Evolutionary conservation across 1,140 invertebrate species (phyloP), one percentile per base, ranked within the genome.

Genomic region (Lamellibrachia luymesi): DNA sequence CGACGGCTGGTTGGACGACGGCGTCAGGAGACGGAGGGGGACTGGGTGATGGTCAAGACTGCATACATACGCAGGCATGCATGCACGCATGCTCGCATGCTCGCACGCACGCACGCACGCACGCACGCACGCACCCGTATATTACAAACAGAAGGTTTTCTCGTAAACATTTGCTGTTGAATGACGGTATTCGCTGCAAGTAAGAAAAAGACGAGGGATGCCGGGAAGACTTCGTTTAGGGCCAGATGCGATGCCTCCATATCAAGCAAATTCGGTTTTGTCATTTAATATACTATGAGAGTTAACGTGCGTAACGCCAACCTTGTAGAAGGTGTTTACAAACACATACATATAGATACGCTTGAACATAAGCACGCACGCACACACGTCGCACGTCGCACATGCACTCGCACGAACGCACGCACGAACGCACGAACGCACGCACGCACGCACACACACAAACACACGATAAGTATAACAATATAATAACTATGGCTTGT

Each of bases 71-170:
- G 22, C 89, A 90, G 38, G 38, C 89, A 90, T 52, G 4, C 90
- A 38, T 0, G 17, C 90, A 91, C 2, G 17, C 90, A 91, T n/a
- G 17, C 90, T 25, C 90, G 27, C 38, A 91, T n/a, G 17, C 90
- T 4, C 90, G 27, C 90, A 91, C 90, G 27, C 90, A 91, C 90
- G 6, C 90, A 91, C 90, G 27, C 90, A 91, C 90, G 27, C 90
- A 50, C 90, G 27, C 90, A 91, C 90, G 27, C 90, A 91, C 90
- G n/a, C 90, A 91, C 90, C 17, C 90, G 27, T 13, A 91, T 38
- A 13, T 50, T 38, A 90, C 17, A 38, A 38, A 38, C 38, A 38
- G 38, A 38, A 38, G 38, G 38, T 38, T 38, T 50, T 38, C 25
- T 38, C 25, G 22, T 50, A 91, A 38, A 38, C 38, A 38, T 38